Evolutionary conservation across 2,888 invertebrate species (phyloP), one percentile per base, ranked within the genome.

Genomic region (Sympetrum striolatum): DNA sequence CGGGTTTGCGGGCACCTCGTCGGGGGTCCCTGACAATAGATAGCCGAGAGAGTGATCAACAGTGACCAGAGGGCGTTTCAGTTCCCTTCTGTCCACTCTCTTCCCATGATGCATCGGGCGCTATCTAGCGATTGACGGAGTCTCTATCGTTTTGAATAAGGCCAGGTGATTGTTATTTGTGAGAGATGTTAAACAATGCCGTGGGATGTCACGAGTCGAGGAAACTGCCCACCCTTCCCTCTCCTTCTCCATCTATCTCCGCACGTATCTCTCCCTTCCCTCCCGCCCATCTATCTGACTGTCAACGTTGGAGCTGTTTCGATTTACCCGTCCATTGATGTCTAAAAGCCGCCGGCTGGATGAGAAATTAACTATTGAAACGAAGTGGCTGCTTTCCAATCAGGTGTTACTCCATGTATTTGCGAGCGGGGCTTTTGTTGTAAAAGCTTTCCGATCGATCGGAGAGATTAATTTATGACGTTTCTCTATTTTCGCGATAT

Each of bases 111-210:
- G 60, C 86, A 86, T 86, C 86, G 86, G 86, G 64, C 86, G 86
- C 86, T 86, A 86, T 86, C 86, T 60, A 31, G 86, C 60, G 86
- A 86, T 86, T 86, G 86, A 86, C 86, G 86, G 86, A 86, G 86
- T 86, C 82, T 31, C 58, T 81, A 48, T 82, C 86, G 86, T 86
- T 86, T 86, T 86, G 86, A 86, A 86, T 86, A 18, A 86, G 86
- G 60, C 86, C 86, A 82, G 58, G 35, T 58, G 58, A 37, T 73
- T 60, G 86, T 86, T 86, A 86, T 86, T 86, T 86, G 86, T 39
- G 86, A n/a, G 60, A 60, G 60, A 48, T 22, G 60, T 60, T 58
- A 37, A 64, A 86, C 86, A 86, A 86, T 86, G 86, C 86, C 60
- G 58, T 12, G 82, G 82, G 82, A 82, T 82, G 82, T 44, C 82